Conservation (phyloP, 1,140 invertebrate genomes). For the Phymorhynchus buccinoides region DNA sequence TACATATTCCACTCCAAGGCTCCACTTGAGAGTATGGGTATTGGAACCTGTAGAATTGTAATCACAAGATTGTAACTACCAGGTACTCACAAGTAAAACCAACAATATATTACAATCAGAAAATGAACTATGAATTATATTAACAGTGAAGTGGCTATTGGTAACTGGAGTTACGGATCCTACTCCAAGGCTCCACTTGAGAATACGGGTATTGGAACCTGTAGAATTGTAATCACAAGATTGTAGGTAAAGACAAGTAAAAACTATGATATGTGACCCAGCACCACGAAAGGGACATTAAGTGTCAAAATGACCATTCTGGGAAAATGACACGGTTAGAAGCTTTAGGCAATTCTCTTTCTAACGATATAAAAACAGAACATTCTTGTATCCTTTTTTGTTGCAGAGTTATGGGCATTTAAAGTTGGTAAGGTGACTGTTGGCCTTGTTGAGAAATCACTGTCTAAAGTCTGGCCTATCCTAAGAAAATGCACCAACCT, state of each 20-base stretch:
- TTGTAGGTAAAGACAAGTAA: neutral
- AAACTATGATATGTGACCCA: neutral
- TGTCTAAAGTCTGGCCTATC: no score
- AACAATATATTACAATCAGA: neutral
- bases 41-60: slow-evolving; percentile 21
- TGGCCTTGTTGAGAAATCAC: no score
- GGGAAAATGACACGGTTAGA: neutral
- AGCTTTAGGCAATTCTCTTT: no score
- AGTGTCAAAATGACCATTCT: no score
- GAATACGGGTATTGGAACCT: slow-evolving; percentile 23
- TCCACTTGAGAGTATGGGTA: neutral
- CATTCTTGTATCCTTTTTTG: no score
- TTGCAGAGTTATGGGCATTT: no score
- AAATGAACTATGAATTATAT: neutral
- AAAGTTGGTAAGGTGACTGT: no score
- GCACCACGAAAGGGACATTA: no score
- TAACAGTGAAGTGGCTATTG: slow-evolving; percentile 20
- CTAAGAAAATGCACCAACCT: no score
- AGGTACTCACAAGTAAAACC: neutral
- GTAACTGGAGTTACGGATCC: neutral
- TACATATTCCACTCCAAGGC: neutral
- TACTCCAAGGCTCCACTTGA: neutral
- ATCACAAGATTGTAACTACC: neutral
- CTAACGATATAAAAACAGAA: no score
- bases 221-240: neutral